These are phyloP conservation scores for Scomber colias DNA, from an alignment of 2,113 vertebrate genomes.

Conservation along the genomic window DNA sequence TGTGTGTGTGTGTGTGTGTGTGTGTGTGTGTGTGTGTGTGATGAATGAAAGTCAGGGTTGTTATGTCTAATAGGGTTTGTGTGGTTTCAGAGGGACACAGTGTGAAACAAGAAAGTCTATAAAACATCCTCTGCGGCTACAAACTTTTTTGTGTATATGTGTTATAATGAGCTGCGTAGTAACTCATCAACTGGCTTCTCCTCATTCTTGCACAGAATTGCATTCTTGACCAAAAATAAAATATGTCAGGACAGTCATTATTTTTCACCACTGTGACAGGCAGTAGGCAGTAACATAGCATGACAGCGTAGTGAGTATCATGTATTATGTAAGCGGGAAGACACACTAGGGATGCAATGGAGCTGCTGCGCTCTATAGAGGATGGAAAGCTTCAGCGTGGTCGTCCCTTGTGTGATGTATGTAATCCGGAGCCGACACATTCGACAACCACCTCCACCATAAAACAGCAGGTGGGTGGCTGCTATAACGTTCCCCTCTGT, in stretches of 20 bases:
- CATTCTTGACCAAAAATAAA: slow-evolving; percentile 50
- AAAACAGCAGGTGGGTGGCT: slow-evolving; percentile 57
- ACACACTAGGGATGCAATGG: slow-evolving; percentile 39
- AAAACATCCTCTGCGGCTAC: background rate
- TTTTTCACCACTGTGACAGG: slow-evolving; percentile 46
- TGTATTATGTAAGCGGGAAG: slow-evolving; percentile 56
- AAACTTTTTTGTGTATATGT: slow-evolving; percentile 13
- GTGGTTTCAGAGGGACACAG: background rate
- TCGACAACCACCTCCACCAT: slow-evolving; percentile 41
- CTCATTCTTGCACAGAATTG: slow-evolving; percentile 11
- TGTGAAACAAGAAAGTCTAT: background rate
- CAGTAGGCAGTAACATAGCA: slow-evolving; percentile 46
- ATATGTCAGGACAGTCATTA: slow-evolving; percentile 39
- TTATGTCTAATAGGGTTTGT: background rate
- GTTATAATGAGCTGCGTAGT: slow-evolving; percentile 15
- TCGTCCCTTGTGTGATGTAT: slow-evolving; percentile 49
- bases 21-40: background rate
- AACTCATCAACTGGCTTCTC: slow-evolving; percentile 27
- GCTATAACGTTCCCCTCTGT: slow-evolving; percentile 39
- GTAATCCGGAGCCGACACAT: slow-evolving; percentile 42
- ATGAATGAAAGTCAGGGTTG: slow-evolving; percentile 27
- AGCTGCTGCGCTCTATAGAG: slow-evolving; percentile 7
- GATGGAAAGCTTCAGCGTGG: slow-evolving; percentile 26
- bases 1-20: background rate
- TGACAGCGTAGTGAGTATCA: slow-evolving; percentile 55